Evolutionary conservation across 2,113 vertebrate genomes (phyloP).

Genomic region (Coptodon rendalli): DNA sequence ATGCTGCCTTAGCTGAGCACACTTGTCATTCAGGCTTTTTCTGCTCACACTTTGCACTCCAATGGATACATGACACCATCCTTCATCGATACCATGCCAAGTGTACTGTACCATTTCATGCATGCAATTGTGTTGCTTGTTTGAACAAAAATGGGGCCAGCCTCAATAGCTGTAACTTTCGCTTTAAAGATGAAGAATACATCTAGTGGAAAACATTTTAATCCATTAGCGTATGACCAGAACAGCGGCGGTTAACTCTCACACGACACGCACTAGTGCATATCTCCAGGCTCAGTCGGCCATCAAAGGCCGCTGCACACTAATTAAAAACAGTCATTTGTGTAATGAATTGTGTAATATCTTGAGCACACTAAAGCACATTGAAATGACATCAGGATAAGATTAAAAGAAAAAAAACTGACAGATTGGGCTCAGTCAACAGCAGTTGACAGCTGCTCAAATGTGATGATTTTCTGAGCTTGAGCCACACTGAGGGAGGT

Average conservation of each 20-base stretch:
- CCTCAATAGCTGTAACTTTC: neutral
- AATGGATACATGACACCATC: neutral
- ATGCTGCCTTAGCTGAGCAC: neutral
- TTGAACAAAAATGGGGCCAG: neutral
- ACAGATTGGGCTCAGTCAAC: neutral
- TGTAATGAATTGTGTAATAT: conserved; percentile 2
- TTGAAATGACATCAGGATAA: neutral
- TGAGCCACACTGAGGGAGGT: neutral
- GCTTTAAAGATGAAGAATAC: neutral
- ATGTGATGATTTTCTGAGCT: neutral
- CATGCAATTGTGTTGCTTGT: neutral
- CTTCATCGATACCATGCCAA: neutral
- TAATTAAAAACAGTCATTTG: conserved; percentile 28
- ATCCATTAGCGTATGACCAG: neutral
- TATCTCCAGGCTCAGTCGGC: neutral
- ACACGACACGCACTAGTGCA: neutral
- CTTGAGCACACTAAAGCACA: neutral
- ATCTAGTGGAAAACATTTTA: neutral
- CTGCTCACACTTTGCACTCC: neutral
- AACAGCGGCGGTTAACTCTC: neutral
- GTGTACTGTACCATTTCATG: neutral
- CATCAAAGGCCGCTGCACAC: neutral
- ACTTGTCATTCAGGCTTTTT: neutral
- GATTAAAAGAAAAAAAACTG: neutral
- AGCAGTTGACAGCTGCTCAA: neutral